Conservation (phyloP, 1,140 invertebrate genomes). For the Drosophila arizonae region DNA sequence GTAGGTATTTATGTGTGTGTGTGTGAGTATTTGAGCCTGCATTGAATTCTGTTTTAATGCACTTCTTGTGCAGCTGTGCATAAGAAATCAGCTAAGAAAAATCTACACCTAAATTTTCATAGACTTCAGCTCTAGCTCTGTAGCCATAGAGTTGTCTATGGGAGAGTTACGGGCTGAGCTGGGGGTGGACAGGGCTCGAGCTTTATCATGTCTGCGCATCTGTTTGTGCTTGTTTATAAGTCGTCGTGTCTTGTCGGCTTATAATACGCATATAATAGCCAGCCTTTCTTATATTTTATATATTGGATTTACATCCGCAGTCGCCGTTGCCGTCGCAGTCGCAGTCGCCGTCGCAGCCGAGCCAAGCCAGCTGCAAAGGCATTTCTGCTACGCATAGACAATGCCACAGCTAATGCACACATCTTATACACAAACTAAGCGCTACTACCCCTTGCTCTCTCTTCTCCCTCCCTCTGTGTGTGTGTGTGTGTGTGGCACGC, state of each 20-base stretch:
- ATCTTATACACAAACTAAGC: background rate
- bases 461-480: background rate
- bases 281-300: constrained; percentile 21
- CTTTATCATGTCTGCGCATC: constrained; percentile 13
- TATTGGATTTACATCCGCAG: constrained; percentile 41
- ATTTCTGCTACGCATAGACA: constrained; percentile 47
- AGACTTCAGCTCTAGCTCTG: background rate
- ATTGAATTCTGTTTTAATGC: constrained; percentile 67
- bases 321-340: too few relatives aligned
- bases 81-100: constrained; percentile 58
- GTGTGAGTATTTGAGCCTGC: constrained; percentile 9
- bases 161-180: background rate
- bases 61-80: constrained; percentile 64
- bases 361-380: constrained; percentile 14
- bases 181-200: background rate
- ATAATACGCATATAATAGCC: constrained; percentile 23
- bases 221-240: constrained; percentile 23
- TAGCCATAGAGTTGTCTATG: background rate
- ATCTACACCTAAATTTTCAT: constrained; percentile 48
- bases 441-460: background rate
- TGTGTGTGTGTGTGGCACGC: constrained; percentile 21
- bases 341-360: background rate
- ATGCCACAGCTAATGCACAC: constrained; percentile 50
- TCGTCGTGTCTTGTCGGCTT: constrained; percentile 6
- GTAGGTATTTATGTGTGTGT: constrained; percentile 1